These are phyloP conservation scores for Ctena decussata DNA, from an alignment of 2,888 invertebrate genomes.

Conservation along the genomic window DNA sequence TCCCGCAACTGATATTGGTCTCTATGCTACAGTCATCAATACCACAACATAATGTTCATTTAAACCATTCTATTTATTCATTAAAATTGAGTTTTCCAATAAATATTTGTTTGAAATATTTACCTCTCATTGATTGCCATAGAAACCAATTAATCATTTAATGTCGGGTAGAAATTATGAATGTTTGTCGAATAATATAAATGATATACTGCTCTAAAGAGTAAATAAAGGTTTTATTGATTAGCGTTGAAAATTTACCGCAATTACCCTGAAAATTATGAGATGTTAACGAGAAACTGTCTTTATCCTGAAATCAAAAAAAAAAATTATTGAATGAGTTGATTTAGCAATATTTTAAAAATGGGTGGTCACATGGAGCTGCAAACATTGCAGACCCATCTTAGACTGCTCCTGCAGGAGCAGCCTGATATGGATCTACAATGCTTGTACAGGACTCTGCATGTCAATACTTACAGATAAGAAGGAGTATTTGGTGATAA, in stretches of 20 bases:
- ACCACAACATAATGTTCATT: constrained; percentile 7
- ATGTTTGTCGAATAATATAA: background rate
- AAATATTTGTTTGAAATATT: constrained; percentile 1
- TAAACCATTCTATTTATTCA: constrained; percentile 7
- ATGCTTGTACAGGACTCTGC: no score
- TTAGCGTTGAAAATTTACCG: background rate
- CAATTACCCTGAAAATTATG: no score
- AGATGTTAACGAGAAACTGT: background rate
- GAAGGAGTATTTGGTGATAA: no score
- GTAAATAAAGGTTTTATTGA: background rate
- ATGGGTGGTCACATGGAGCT: no score
- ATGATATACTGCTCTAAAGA: background rate
- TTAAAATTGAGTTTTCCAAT: constrained; percentile 2
- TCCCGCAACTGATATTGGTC: background rate
- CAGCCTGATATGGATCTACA: no score
- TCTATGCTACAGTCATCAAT: background rate
- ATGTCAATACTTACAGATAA: no score
- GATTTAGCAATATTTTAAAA: no score
- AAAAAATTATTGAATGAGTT: no score
- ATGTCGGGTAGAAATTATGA: background rate
- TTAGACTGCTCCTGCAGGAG: no score
- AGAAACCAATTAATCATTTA: constrained; percentile 4
- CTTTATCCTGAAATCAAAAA: no score
- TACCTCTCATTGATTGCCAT: constrained; percentile 6
- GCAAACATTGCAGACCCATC: no score